Evolutionary conservation across 1,140 invertebrate genomes (phyloP), one percentile per base, ranked within the genome.

Genomic region (Papilio polytes): DNA sequence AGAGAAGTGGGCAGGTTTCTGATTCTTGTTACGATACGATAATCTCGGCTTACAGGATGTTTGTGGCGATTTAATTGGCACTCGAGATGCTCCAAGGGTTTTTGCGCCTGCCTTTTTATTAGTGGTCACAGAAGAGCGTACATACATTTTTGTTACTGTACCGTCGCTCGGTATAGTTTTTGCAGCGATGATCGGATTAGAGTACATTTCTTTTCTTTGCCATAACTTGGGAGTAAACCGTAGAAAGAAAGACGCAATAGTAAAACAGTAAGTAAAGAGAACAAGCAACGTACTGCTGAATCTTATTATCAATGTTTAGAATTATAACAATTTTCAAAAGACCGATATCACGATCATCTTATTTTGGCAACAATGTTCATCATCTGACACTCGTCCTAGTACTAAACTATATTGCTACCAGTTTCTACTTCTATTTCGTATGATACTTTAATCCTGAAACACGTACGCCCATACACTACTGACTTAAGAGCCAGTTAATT

Each of bases 41-140:
- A 92, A 94, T 94, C 88, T 93, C 84, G 88, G 86, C 89, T 92
- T 94, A 94, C 91, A 94, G 92, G 88, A 92, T 94, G 92, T 94
- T 92, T 89, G 89, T 87, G 84, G 84, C 83, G 85, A 84, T 92
- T 94, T 94, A 94, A 94, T 94, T 94, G 92, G 91, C 89, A 90
- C 86, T 88, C 86, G 88, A 85, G 88, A 90, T 91, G 88, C 87
- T 85, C 85, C 81, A 31, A 83, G 84, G 83, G 88, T 89, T 90
- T 89, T 87, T 88, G 87, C 86, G 82, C 79, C 85, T 86, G 81
- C 82, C 84, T 89, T 91, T 70, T 91, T 93, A 89, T 90, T 91
- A 85, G 82, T 85, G 84, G 83, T 84, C 84, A 84, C 80, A 83
- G 83, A 85, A 63, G 74, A 44, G 63, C 74, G 59, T 79, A 59